These are phyloP conservation scores for Drosophila anomalipes DNA, from an alignment of 2,888 invertebrate species.

Conservation along the genomic window DNA sequence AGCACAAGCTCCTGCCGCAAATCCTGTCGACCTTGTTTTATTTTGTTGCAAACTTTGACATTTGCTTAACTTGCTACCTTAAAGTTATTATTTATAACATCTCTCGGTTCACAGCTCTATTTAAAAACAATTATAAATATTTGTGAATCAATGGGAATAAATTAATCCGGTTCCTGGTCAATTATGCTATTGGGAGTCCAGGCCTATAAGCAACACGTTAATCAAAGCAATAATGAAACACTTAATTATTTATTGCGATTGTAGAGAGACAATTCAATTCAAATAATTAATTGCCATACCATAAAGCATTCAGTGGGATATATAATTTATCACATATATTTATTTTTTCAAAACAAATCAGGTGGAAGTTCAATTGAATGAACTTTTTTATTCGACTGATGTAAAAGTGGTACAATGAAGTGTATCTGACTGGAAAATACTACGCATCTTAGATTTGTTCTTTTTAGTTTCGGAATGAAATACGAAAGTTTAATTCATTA, in stretches of 20 bases:
- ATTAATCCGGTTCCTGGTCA: slow-evolving; percentile 41
- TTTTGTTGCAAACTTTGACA: slow-evolving; percentile 35
- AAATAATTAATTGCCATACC: slow-evolving; percentile 17
- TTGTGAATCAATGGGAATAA: slow-evolving; percentile 5
- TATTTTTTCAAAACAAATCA: neutral
- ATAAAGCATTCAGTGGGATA: neutral
- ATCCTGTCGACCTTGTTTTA: neutral
- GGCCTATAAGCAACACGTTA: slow-evolving; percentile 16
- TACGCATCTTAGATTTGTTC: neutral
- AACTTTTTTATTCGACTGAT: neutral
- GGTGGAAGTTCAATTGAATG: neutral
- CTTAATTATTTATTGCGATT: slow-evolving; percentile 22
- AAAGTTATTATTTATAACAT: neutral
- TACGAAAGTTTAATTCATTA: neutral
- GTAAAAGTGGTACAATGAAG: too few species aligned
- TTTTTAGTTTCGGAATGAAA: neutral
- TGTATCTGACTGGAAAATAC: neutral
- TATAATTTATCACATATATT: neutral
- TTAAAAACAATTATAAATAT: neutral
- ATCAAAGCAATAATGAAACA: slow-evolving; percentile 17
- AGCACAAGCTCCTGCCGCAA: slow-evolving; percentile 9
- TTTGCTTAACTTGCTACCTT: slow-evolving; percentile 41
- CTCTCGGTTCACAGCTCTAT: neutral
- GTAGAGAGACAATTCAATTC: slow-evolving; percentile 9
- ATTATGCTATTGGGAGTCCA: slow-evolving; percentile 35